Evolutionary conservation across 2,797 vertebrate species (phyloP), one percentile per base, ranked within the genome.

Genomic region (Odontamblyopus lacepedii): DNA sequence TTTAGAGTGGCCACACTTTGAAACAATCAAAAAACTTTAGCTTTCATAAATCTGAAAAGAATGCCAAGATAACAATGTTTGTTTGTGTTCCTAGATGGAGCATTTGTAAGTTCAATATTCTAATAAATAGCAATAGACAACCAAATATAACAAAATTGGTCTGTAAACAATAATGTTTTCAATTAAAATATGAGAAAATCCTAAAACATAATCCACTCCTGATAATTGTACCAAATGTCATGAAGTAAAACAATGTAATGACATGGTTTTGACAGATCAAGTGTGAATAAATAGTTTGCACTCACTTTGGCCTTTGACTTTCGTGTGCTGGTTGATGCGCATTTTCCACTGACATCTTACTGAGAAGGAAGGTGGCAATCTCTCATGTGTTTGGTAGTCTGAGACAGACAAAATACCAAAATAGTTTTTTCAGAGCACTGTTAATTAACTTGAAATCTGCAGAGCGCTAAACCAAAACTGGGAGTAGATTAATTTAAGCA

Each of bases 401-500:
- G 23, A 56, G 66, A 77, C 57, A 66, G 19, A 70, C 72, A 63
- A 38, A 38, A 35, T n/a, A 63, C 41, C 41, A 44, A 19, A 9
- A 63, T n/a, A 70, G 68, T 62, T 50, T 35, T 71, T 73, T 81
- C 23, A 70, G 74, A 67, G 23, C 55, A 23, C 55, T 57, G 55
- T 72, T 53, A 76, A 80, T 83, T 78, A 60, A 76, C 55, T 73
- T 29, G 5, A 73, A 72, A 82, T 79, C 66, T 78, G 78, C 73
- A 82, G 70, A 44, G 23, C 26, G 6, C 35, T 51, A n/a, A 23
- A 53, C 27, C 15, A 15, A 75, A 23, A 67, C 50, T 73, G 55
- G 38, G 63, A 80, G 70, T 26, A 77, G 71, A 85, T 77, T 78
- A 83, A 77, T 61, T 35, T 48, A 73, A 63, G 64, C 69, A 74